Base-by-base conservation (phyloP, 2,797 vertebrate genomes). In the Neostethus bicornis region DNA sequence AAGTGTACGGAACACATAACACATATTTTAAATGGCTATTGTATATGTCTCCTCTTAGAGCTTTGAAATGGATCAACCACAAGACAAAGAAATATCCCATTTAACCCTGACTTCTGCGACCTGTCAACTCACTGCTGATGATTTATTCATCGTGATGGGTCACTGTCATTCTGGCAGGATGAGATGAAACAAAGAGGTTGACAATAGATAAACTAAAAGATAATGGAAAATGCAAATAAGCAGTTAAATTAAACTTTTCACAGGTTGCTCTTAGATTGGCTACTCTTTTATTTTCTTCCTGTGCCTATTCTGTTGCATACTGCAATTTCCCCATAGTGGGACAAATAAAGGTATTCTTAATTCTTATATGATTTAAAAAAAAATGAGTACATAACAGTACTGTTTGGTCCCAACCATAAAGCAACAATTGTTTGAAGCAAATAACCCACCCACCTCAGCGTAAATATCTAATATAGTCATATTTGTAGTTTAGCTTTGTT, bases 41-140 rank as follows among this genome's bases (percentile, higher is more conserved):
- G 41, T 60, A 34, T 47, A 28, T 58, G n/a, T n/a, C n/a, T n/a
- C n/a, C 55, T 58, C 39, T 35, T 69, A 48, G 31, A 74, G 56
- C 37, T 61, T 61, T 52, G 69, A 65, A 61, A 50, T 41, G 49
- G 77, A 55, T 75, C 28, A 38, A 41, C 51, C 31, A 12, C 63
- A 50, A 74, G 35, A 43, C 73, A 72, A 79, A 80, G 68, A 68
- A 51, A 75, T 37, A 63, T 24, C 32, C 46, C 49, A 46, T 53
- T 81, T 80, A 66, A 79, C 54, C 75, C 38, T n/a, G 21, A 38
- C 59, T 78, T 70, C 78, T 73, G 55, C 75, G 44, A 79, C 60
- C 66, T 58, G 25, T 42, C 32, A 68, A 51, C 45, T 66, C 35
- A 53, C 35, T 44, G 60, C 16, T 34, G 38, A 77, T 79, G 61